These are phyloP conservation scores for Lepidurus couesii DNA, from an alignment of 1,140 invertebrate species.

Conservation along the genomic window DNA sequence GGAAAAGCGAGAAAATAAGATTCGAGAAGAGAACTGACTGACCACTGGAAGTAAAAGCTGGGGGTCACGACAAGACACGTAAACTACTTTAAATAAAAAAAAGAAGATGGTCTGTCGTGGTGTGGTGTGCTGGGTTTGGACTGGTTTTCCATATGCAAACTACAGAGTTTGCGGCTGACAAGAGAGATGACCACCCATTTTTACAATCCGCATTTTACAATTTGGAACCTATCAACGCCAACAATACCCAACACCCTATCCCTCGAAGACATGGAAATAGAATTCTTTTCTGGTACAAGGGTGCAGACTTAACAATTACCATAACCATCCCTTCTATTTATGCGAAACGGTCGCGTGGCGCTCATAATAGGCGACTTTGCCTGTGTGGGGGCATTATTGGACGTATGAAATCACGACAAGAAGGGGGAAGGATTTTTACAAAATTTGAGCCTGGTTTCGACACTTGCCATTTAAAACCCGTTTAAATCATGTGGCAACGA, in stretches of 20 bases:
- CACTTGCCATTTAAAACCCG: background rate
- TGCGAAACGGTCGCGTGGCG: background rate
- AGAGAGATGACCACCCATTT: constrained; percentile 18
- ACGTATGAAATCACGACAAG: background rate
- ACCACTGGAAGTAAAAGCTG: background rate
- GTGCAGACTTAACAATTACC: constrained; percentile 12
- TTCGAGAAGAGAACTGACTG: too few species aligned
- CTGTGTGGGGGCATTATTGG: background rate
- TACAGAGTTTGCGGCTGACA: constrained; percentile 12
- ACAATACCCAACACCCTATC: constrained; percentile 13
- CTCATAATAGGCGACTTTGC: background rate
- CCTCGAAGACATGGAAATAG: background rate
- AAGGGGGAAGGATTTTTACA: background rate
- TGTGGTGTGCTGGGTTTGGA: background rate
- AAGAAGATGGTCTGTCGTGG: background rate
- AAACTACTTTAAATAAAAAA: background rate
- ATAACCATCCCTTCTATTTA: background rate
- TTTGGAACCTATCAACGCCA: constrained; percentile 14
- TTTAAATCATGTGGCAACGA: background rate
- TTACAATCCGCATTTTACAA: constrained; percentile 22
- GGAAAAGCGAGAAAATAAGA: background rate
- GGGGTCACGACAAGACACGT: background rate
- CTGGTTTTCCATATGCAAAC: constrained; percentile 22
- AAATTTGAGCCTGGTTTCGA: background rate
- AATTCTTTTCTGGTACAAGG: background rate